Base-by-base conservation (phyloP, 2,888 invertebrate species). In the Scotopteryx bipunctaria region DNA sequence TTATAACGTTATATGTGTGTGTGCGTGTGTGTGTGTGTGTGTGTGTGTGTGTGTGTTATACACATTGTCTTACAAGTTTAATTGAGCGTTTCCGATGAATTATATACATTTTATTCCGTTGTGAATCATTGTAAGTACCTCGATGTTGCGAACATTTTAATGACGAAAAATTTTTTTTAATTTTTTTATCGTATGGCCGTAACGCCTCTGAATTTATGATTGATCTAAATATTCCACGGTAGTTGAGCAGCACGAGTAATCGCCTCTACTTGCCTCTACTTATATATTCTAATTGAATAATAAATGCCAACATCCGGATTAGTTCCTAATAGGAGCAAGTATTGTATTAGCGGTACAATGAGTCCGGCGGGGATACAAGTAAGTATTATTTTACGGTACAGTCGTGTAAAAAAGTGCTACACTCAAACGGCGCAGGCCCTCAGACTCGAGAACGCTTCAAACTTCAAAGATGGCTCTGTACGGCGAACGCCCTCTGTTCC, bases 231-330 rank as follows among this genome's bases (percentile, higher is more conserved):
- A 8, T 23, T 23, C 23, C 23, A 23, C 23, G 23, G 23, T 8
- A 23, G 8, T 8, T 23, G 23, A 23, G 23, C 23, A 23, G 21
- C 9, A 25, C 23, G 25, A 13, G 13, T 23, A 37, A 21, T 37
- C 23, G 15, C 11, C 23, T 11, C 8, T 15, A 29, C 6, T 2
- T 43, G 13, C 14, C 8, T 43, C 25, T 21, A 45, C 45, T 19
- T 40, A 37, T 49, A 54, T 29, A 31, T 33, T 47, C 50, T 44
- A 84, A 83, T 86, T 85, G 81, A 86, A 85, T 85, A 84, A 86
- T 88, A 85, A 88, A 87, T 82, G 87, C 81, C 80, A 78, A 82
- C 87, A 85, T 89, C 88, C 88, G 86, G 80, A 84, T 86, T 87
- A 88, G 81, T 78, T 79, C 78, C 74, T 79, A 81, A 81, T 76